Evolutionary conservation across 2,888 invertebrate species (phyloP), one percentile per base, ranked within the genome.

Genomic region (Eurois occulta): DNA sequence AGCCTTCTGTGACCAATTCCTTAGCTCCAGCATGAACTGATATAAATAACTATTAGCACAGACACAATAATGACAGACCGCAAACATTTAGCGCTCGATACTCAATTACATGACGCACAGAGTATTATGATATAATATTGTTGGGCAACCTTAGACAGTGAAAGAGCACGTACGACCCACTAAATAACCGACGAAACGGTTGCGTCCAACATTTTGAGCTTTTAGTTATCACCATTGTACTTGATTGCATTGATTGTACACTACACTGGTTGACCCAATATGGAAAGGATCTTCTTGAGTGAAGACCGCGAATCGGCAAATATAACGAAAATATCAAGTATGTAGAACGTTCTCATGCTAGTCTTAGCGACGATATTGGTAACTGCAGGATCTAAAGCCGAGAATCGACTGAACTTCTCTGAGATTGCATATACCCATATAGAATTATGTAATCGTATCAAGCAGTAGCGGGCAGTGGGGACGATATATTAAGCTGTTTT

Each of bases 161-260:
- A 89, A 88, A 88, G 81, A 90, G 73, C 91, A 91, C 88, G 90
- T 86, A 84, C 85, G 90, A 86, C 88, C 88, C 85, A 88, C 81
- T 80, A 87, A 89, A 85, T 75, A 88, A 88, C 88, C 77, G 68
- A 72, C 67, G 81, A 72, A 80, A 81, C 78, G 62, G 80, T 81
- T 72, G 58, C 73, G 73, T 65, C 64, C 28, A 73, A 72, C 77
- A 67, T 79, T 77, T 78, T 79, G 66, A 75, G 77, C 72, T 86
- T 87, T 77, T 86, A 80, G 84, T 84, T 75, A 83, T 76, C 67
- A 64, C 68, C 46, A 80, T 78, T 84, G 82, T 80, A 78, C 24
- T 21, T 65, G 24, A 43, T 80, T 81, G 77, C n/a, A 41, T 41
- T 41, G 41, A 41, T 41, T 41, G 41, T 18, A 67, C 24, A 55